Percentiles rank a stretch among this genome's conserved stretches.
These are phyloP conservation scores for Actias luna DNA, from an alignment of 2,888 invertebrate genomes.

Conservation along the genomic window DNA sequence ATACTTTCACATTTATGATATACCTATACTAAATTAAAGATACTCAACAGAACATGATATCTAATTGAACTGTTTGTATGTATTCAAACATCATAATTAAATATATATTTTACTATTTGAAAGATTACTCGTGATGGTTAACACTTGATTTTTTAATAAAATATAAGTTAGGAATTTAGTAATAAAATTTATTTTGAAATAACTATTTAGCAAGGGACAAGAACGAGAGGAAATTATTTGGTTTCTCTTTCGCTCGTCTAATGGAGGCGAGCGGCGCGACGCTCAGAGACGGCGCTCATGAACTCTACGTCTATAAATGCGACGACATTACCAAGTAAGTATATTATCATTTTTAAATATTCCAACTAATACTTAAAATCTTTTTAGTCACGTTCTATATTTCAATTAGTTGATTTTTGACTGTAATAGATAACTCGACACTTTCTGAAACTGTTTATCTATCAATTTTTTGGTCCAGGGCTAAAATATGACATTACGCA, in stretches of 20 bases:
- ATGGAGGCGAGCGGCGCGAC: constrained; percentile 97
- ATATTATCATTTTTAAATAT: not conserved
- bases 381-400: not conserved
- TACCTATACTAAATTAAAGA: no score
- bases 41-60: no score
- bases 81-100: no score
- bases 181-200: not conserved
- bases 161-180: no score
- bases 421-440: not conserved
- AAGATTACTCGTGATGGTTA: no score
- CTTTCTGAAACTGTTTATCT: not conserved
- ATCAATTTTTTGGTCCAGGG: no score
- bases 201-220: constrained; percentile 89
- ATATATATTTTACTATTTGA: no score
- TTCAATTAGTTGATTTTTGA: not conserved
- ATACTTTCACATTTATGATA: no score
- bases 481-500: no score
- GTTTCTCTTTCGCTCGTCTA: constrained; percentile 93
- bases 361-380: not conserved
- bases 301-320: constrained; percentile 96
- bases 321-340: constrained; percentile 89
- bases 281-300: constrained; percentile 92
- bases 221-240: constrained; percentile 94
- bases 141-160: no score
- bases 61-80: no score